These are phyloP conservation scores for Flexamia atlantica DNA, from an alignment of 2,888 invertebrate species.

Conservation along the genomic window DNA sequence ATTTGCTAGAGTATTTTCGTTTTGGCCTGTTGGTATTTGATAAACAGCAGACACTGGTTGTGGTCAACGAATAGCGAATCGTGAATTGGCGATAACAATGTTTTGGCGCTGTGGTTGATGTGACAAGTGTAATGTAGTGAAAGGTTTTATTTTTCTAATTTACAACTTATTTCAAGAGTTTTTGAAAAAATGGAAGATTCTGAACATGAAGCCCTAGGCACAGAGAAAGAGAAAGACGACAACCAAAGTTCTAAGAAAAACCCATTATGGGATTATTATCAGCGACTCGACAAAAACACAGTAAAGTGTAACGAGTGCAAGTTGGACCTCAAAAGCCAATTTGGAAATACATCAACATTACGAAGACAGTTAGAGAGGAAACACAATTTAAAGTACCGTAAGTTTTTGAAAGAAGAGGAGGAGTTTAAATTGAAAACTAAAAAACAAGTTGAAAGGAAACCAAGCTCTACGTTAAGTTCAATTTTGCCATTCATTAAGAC, in stretches of 20 bases:
- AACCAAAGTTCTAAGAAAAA: not conserved
- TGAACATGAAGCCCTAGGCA: too few species aligned
- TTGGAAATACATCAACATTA: conserved; percentile 10
- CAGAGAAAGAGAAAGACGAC: too few species aligned
- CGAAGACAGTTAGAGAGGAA: conserved; percentile 10
- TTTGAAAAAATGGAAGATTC: too few species aligned
- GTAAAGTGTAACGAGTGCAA: not conserved
- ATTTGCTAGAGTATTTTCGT: too few species aligned
- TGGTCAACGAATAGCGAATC: too few species aligned
- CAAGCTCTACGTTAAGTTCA: not conserved
- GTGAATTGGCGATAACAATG: too few species aligned
- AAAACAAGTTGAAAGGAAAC: not conserved
- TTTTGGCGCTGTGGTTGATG: too few species aligned
- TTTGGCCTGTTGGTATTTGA: too few species aligned
- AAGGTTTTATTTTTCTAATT: too few species aligned
- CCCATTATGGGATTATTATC: not conserved
- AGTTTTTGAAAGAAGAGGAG: not conserved
- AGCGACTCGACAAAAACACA: not conserved
- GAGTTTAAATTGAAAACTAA: not conserved
- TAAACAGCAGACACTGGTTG: too few species aligned
- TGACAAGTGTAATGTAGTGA: too few species aligned
- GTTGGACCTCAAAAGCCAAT: not conserved
- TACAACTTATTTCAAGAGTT: too few species aligned
- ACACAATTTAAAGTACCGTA: not conserved
- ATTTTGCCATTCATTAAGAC: not conserved